A percentile compares a stretch with the other conserved stretches of the same genome.
These are phyloP conservation scores for Cryptoblepharus egeriae DNA, from an alignment of 2,797 vertebrate genomes.

Conservation along the genomic window DNA sequence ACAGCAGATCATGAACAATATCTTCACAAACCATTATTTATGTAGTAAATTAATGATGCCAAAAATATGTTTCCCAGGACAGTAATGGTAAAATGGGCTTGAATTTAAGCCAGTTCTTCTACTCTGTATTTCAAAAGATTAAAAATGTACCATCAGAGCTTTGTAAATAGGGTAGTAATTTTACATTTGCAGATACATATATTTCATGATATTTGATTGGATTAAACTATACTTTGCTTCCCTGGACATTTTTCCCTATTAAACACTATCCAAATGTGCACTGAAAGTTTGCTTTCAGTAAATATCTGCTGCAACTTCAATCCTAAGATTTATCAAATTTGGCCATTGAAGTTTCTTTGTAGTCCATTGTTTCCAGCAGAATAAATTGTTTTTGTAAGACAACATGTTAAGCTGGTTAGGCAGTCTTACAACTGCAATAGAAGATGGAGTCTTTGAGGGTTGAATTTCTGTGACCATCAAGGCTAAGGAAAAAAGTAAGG, in stretches of 20 bases:
- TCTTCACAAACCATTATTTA: constrained; percentile 13
- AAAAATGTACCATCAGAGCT: not conserved
- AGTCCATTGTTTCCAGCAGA: not conserved
- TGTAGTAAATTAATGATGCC: constrained; percentile 21
- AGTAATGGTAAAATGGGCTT: not conserved
- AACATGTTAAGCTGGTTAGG: too few relatives aligned
- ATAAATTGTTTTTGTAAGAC: not conserved
- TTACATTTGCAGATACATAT: not conserved
- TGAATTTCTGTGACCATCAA: too few relatives aligned
- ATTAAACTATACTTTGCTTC: not conserved
- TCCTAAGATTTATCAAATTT: not conserved
- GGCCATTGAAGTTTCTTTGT: not conserved
- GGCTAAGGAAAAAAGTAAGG: too few relatives aligned
- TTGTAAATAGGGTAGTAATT: too few relatives aligned
- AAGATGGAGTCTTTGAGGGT: too few relatives aligned
- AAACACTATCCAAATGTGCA: not conserved
- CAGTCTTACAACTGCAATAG: too few relatives aligned
- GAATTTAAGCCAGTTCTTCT: not conserved
- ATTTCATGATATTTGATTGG: not conserved
- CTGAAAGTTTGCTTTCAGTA: not conserved
- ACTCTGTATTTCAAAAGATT: not conserved
- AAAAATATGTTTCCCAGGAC: constrained; percentile 33
- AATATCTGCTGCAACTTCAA: not conserved
- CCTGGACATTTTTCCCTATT: not conserved
- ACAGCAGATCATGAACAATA: constrained; percentile 38